Evolutionary conservation across 1,140 invertebrate genomes (phyloP).

Genomic region (Heliconius hewitsoni): DNA sequence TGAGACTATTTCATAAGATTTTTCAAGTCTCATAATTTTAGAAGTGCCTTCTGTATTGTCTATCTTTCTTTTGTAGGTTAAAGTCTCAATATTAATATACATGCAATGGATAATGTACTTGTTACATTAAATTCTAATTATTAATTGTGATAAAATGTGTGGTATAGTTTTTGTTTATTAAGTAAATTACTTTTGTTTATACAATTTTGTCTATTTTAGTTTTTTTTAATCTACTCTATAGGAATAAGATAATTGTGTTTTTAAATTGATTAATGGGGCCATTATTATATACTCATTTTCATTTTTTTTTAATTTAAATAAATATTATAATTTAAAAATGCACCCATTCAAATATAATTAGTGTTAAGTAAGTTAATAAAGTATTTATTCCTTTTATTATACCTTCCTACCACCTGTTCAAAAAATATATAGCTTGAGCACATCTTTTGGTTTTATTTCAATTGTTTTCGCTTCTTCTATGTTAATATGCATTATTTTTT

Average conservation of each 20-base stretch:
- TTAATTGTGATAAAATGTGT: conserved; percentile 6
- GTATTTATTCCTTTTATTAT: neutral
- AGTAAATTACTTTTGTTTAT: conserved; percentile 3
- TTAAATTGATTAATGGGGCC: neutral
- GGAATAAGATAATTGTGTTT: neutral
- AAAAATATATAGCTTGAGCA: conserved; percentile 30
- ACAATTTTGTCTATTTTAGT: neutral
- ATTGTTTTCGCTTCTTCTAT: no score
- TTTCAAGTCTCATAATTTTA: conserved; percentile 7
- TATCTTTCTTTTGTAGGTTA: neutral
- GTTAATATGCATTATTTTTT: no score
- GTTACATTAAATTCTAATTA: conserved; percentile 1
- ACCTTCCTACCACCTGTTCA: conserved; percentile 23
- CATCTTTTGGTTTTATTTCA: neutral
- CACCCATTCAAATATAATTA: neutral
- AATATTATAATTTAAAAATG: neutral
- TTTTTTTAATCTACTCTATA: neutral
- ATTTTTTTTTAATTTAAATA: neutral
- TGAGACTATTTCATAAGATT: neutral
- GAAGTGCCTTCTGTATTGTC: conserved; percentile 10
- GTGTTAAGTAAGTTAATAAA: neutral
- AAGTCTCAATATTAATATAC: neutral
- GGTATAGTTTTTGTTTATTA: conserved; percentile 9
- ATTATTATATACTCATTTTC: neutral
- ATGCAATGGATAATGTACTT: neutral